A percentile compares a stretch with the other conserved stretches of the same genome.
These are phyloP conservation scores for Cinclus cinclus DNA, from an alignment of 2,113 vertebrate genomes.

Conservation along the genomic window DNA sequence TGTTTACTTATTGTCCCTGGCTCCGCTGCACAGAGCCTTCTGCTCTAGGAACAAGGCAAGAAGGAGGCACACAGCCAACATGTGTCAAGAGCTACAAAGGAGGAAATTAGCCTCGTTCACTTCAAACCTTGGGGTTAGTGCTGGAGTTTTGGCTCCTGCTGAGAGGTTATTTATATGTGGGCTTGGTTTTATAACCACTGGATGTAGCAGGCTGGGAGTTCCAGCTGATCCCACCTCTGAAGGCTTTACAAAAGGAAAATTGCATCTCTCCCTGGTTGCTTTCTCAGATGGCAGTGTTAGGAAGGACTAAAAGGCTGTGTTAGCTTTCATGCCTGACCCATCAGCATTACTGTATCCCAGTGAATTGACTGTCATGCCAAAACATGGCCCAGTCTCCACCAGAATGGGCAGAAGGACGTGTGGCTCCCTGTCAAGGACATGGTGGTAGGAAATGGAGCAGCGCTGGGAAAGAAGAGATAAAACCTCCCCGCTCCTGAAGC, in stretches of 20 bases:
- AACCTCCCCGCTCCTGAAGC: not conserved
- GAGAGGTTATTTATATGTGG: conserved; percentile 76
- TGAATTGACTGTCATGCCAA: not conserved
- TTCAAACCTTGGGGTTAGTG: conserved; percentile 72
- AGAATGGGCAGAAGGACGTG: not conserved
- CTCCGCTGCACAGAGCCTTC: conserved; percentile 65
- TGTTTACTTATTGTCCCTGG: conserved; percentile 68
- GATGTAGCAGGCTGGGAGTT: conserved; percentile 23
- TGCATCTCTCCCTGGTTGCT: conserved; percentile 17
- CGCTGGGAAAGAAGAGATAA: not conserved
- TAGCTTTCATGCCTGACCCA: conserved; percentile 29
- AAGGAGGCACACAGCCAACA: conserved; percentile 68
- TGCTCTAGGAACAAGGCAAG: conserved; percentile 70
- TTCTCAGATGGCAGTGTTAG: conserved; percentile 24
- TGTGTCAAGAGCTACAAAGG: conserved; percentile 78
- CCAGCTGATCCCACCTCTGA: conserved; percentile 32
- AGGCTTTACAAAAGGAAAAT: not conserved
- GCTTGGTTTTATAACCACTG: conserved; percentile 29
- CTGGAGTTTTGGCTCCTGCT: conserved; percentile 74
- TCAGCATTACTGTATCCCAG: not conserved
- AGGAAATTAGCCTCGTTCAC: conserved; percentile 78
- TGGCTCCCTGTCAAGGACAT: not conserved
- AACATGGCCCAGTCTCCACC: not conserved
- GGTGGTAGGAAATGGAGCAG: not conserved
- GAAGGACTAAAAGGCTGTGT: conserved; percentile 6